Evolutionary conservation across 1,140 invertebrate genomes (phyloP), one percentile per base, ranked within the genome.

Genomic region (Pseudomyrmex concolor): DNA sequence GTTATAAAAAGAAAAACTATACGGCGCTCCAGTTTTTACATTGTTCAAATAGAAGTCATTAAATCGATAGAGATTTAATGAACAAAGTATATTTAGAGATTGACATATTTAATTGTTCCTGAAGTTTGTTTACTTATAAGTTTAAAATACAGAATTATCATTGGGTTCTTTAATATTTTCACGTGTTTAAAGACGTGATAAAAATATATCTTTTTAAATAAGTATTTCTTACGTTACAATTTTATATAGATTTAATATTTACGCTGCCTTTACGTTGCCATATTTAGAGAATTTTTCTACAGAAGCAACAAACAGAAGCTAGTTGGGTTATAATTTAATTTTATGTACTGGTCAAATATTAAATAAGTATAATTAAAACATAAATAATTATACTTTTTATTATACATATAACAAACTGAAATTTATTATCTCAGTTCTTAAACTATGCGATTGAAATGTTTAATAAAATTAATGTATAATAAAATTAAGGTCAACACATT

Each of bases 41-140:
- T 78, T 45, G 17, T 68, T 50, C 19, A 15, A 72, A 84, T 67
- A 82, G 67, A 63, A 63, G 91, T 83, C 88, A 89, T 90, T 92
- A 88, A 86, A 77, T 87, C 83, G 88, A 86, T 90, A 0, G 5
- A 89, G 17, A 77, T 43, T 55, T 71, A 90, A 70, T 60, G 83
- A 50, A 80, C 19, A 64, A 22, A 63, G 57, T 59, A 60, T 66
- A 67, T 72, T 77, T 80, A 81, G 80, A 81, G 66, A 83, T 60
- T 43, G 50, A 19, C 45, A 57, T 25, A 43, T 34, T 34, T 34
- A 64, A 50, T 71, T 71, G 19, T 54, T 71, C n/a, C 5, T 17
- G 76, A 66, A 54, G 59, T 80, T 59, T 0, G 2, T 12, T 17
- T 43, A 0, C 34, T 76, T 43, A 66, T 77, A 54, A 51, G 17